phyloP scores from a whole-genome alignment of 1,140 invertebrate species.

The Drosophila pruinosa region DNA sequence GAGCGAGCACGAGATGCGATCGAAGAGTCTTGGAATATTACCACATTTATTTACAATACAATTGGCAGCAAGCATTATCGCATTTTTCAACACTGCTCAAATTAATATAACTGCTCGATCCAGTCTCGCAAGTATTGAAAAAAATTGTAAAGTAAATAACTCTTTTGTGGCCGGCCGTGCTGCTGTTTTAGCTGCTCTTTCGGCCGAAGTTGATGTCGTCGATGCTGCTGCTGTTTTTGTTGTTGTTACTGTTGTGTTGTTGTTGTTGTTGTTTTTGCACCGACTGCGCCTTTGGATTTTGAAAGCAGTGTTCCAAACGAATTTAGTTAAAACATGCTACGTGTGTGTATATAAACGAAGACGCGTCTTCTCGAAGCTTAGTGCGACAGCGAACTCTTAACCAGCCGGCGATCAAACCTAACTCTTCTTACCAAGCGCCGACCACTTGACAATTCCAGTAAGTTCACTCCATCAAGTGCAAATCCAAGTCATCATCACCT shows the following conservation, averaged over 20 bases:
- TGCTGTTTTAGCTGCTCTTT: slow-evolving; percentile 28
- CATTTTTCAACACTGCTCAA: neutral
- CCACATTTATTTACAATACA: neutral
- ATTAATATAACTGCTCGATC: slow-evolving; percentile 31
- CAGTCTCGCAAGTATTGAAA: slow-evolving; percentile 29
- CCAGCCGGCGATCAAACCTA: slow-evolving; percentile 50
- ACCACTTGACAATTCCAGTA: slow-evolving; percentile 37
- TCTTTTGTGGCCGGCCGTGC: slow-evolving; percentile 36
- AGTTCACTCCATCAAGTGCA: slow-evolving; percentile 25
- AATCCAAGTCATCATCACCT: neutral
- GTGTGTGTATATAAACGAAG: slow-evolving; percentile 77
- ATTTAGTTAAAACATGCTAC: slow-evolving; percentile 77
- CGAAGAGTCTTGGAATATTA: slow-evolving; percentile 4
- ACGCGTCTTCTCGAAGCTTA: slow-evolving; percentile 70
- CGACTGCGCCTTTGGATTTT: slow-evolving; percentile 74
- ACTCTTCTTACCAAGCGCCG: slow-evolving; percentile 27
- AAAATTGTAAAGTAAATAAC: slow-evolving; percentile 45
- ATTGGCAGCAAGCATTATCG: neutral
- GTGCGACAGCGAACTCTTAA: slow-evolving; percentile 75
- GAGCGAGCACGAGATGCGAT: slow-evolving; percentile 19
- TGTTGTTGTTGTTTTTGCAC: slow-evolving; percentile 58
- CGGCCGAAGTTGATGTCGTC: slow-evolving; percentile 27
- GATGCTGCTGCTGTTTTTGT: slow-evolving; percentile 32
- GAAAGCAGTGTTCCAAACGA: slow-evolving; percentile 74
- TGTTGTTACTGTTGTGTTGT: slow-evolving; percentile 18